Percentiles rank a stretch among this genome's conserved stretches.
Conservation (phyloP, 2,888 invertebrate genomes). For the Sabellastarte sp. region DNA sequence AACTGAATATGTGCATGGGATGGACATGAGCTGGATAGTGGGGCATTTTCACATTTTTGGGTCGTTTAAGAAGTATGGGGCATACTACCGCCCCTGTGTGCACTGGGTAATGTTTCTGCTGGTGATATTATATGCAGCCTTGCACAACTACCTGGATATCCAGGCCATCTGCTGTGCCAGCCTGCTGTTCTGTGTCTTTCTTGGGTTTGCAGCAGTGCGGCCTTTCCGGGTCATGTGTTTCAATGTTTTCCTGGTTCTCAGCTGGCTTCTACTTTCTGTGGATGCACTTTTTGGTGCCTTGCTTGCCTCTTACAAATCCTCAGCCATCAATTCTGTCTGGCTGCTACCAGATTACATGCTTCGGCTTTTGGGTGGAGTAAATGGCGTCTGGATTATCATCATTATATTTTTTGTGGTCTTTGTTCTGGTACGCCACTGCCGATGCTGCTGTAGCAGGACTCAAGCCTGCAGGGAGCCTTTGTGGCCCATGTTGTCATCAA, state of each 20-base stretch:
- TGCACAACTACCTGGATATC: conserved; percentile 33
- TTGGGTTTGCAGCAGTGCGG: conserved; percentile 33
- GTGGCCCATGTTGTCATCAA: conserved; percentile 45
- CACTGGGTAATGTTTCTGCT: conserved; percentile 38
- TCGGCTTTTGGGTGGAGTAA: conserved; percentile 35
- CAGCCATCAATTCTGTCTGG: conserved; percentile 23
- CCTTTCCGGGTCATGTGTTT: conserved; percentile 46
- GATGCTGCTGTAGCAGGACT: conserved; percentile 5
- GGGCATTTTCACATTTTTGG: conserved; percentile 47
- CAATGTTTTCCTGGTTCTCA: conserved; percentile 39
- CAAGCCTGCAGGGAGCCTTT: conserved; percentile 30
- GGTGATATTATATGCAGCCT: conserved; percentile 37
- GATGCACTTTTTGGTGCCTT: conserved; percentile 40
- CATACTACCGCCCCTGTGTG: conserved; percentile 38
- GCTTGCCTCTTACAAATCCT: conserved; percentile 26
- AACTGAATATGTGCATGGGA: conserved; percentile 49
- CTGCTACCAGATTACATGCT: conserved; percentile 35
- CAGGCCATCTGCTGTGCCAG: conserved; percentile 36
- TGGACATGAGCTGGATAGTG: conserved; percentile 46
- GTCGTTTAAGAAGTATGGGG: conserved; percentile 43
- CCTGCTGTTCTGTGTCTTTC: conserved; percentile 21
- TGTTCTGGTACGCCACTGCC: conserved; percentile 6
- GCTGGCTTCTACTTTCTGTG: conserved; percentile 35
- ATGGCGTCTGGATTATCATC: conserved; percentile 32
- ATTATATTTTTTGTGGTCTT: conserved; percentile 28